phyloP scores from a whole-genome alignment of 2,888 invertebrate genomes.

The Eupithecia vulgata region DNA sequence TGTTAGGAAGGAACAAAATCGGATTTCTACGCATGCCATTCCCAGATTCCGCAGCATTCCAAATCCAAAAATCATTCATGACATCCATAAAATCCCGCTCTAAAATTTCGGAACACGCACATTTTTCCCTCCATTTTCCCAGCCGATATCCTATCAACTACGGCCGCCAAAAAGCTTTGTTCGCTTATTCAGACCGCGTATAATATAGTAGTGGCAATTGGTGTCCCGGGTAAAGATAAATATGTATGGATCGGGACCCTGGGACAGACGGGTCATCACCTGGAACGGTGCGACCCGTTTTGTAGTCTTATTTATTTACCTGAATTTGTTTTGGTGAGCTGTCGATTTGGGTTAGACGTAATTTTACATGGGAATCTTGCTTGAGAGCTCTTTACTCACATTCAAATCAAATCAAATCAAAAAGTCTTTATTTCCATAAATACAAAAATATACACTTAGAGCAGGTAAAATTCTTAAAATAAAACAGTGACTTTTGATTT shows the following conservation, averaged over 20 bases:
- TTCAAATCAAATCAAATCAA: no score
- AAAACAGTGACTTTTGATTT: no score
- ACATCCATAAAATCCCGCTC: conserved; percentile 19
- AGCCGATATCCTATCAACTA: conserved; percentile 48
- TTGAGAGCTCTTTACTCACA: background rate
- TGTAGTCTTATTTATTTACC: conserved; percentile 57
- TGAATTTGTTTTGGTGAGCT: conserved; percentile 15
- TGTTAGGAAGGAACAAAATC: background rate
- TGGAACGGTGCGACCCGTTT: conserved; percentile 60
- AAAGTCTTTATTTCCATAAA: no score
- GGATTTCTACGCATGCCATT: background rate
- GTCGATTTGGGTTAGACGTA: conserved; percentile 6
- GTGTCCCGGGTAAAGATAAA: conserved; percentile 59
- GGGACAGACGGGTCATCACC: conserved; percentile 59
- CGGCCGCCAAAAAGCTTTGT: conserved; percentile 55
- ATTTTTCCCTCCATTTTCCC: conserved; percentile 41
- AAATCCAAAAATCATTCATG: conserved; percentile 17
- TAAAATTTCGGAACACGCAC: conserved; percentile 30
- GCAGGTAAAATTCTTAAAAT: no score
- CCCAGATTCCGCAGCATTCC: conserved; percentile 7
- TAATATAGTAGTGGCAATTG: conserved; percentile 50
- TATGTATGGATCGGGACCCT: conserved; percentile 62
- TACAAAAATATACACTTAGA: no score
- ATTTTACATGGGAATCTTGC: background rate
- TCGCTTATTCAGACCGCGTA: conserved; percentile 52